These are phyloP conservation scores for Aplodontia rufa DNA, from an alignment of 2,113 vertebrate species.

Conservation along the genomic window DNA sequence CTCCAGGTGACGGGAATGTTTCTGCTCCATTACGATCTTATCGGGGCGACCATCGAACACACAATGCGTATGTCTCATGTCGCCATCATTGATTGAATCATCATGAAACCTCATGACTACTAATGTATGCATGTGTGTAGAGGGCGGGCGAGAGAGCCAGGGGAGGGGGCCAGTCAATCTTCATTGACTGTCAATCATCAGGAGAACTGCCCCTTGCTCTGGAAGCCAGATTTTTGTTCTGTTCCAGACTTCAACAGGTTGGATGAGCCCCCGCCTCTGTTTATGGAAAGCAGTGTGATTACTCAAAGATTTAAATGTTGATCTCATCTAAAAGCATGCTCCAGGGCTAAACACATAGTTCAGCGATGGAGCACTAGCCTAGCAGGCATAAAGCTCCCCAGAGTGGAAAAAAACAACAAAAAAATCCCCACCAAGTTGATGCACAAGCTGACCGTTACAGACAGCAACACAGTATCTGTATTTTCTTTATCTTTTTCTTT, in stretches of 20 bases:
- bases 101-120: background rate
- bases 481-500: no score
- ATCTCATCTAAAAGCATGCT: background rate
- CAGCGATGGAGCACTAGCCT: no score
- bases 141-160: no score
- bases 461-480: background rate
- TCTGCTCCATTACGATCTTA: background rate
- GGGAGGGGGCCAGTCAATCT: no score
- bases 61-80: background rate
- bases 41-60: background rate
- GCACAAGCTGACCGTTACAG: background rate
- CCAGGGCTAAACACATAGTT: background rate
- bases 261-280: background rate
- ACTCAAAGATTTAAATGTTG: background rate
- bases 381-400: background rate
- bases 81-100: background rate
- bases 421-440: background rate
- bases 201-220: background rate
- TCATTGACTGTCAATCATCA: background rate
- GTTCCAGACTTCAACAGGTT: background rate
- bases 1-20: background rate
- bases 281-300: background rate
- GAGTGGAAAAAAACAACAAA: background rate
- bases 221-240: background rate
- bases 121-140: background rate